Base-by-base conservation (phyloP, 23 tunicate species). In the Trididemnum miniatum region DNA sequence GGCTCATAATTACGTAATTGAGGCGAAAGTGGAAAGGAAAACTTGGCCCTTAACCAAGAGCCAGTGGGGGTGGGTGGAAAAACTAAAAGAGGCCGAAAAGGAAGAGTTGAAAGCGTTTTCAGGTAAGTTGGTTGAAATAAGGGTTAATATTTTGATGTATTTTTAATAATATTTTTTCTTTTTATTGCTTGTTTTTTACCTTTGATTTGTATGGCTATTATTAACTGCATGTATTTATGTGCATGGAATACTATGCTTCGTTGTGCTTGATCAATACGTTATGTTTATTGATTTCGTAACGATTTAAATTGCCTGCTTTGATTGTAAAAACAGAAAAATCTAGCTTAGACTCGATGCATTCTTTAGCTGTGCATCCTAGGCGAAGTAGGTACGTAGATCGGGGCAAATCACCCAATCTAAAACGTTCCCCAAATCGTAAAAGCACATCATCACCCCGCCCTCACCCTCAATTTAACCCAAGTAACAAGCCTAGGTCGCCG, bases 51-150 rank as follows among this genome's bases (percentile, higher is more conserved):
- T 93, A 36, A 59, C 87, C 57, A 79, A 65, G 76, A 30, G 73
- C 0, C 93, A 93, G 63, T 81, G 86, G 87, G 51, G 64, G 23
- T 88, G 65, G 38, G 93, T 93, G 15, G 84, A 88, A 57, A 93
- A 93, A 60, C 86, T 88, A 20, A 77, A 60, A 20, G 89, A 93
- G 36, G 74, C 51, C 34, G 98, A 93, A 77, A 88, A 81, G 34
- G 98, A 93, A 44, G 94, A 93, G 32, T 22, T 93, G 34, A 93
- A 91, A 85, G 97, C 85, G 15, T 91, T 87, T 71, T 82, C 97
- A 66, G 90, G 97, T 91, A 12, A 12, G 67, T 51, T 18, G 54
- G 54, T 44, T 44, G 54, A 44, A 44, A 44, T 9, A 15, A 44
- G 54, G 54, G n/a, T n/a, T n/a, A n/a, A n/a, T n/a, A n/a, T n/a